These are phyloP conservation scores for Virgularia gustaviana DNA, from an alignment of 92 coral and sea anemone genomes.

Conservation along the genomic window DNA sequence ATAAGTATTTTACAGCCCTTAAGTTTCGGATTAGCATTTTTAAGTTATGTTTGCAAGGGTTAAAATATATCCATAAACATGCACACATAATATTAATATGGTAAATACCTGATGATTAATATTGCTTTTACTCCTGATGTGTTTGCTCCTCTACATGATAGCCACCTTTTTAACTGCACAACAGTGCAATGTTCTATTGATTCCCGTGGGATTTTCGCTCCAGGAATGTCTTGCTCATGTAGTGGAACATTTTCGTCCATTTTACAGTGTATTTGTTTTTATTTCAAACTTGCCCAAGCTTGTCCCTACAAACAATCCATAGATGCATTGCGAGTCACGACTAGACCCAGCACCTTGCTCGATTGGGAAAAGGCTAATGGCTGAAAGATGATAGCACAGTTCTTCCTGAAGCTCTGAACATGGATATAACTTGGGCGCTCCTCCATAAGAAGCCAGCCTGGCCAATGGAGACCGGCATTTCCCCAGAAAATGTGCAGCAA, in stretches of 20 bases:
- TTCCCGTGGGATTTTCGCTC: slow-evolving; percentile 42
- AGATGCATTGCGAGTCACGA: too few relatives aligned
- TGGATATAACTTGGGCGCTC: too few relatives aligned
- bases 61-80: background rate
- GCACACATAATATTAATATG: background rate
- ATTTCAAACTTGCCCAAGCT: too few relatives aligned
- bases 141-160: slow-evolving; percentile 35
- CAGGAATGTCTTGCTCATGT: slow-evolving; percentile 54
- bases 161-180: slow-evolving; percentile 26
- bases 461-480: background rate
- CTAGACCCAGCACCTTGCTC: too few relatives aligned
- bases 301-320: too few relatives aligned
- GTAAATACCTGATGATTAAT: background rate
- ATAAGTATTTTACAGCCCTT: background rate
- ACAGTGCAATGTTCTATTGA: slow-evolving; percentile 40
- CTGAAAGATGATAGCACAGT: too few relatives aligned
- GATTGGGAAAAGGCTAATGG: too few relatives aligned
- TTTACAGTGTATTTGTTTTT: background rate
- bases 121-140: slow-evolving; percentile 25
- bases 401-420: too few relatives aligned
- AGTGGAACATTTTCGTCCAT: background rate
- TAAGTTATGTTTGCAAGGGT: background rate
- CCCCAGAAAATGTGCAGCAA: slow-evolving; percentile 6
- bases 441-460: background rate
- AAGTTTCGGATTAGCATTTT: slow-evolving; percentile 6